Evolutionary conservation across 2,888 invertebrate genomes (phyloP), one percentile per base, ranked within the genome.

Genomic region (Epinotia nisella): DNA sequence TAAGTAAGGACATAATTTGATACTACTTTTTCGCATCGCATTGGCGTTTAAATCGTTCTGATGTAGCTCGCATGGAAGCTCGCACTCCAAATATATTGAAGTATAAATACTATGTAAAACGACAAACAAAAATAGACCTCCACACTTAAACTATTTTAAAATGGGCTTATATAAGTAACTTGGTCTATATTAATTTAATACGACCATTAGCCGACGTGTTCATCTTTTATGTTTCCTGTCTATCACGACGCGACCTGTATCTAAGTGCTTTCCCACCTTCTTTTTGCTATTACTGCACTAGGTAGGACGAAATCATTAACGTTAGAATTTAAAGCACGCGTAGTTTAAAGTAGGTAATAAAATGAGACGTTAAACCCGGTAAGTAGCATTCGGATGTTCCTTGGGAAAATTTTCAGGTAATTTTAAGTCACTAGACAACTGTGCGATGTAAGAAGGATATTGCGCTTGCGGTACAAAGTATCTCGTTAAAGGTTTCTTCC

Each of bases 1-100:
- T 99, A 94, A 95, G 97, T 92, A 77, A 29, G 29, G 29, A 29
- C 29, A 7, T 7, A 7, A 29, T 29, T 24, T 29, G 7, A 29
- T 29, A 7, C 5, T 29, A 7, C 35, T 7, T 35, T 29, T 29
- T 29, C 29, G 29, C 29, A 29, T 29, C 9, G 9, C 9, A 35
- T 35, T 35, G 35, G 35, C 35, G 9, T 35, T 35, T 35, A 35
- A 35, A 35, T 7, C 9, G 35, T 9, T 35, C 35, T 7, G 9
- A 35, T 35, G 35, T 35, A 35, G 7, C 29, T 4, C 29, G 29
- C 29, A 29, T 29, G 29, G 29, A 29, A 5, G 35, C 35, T 35
- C 35, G 35, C 35, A 35, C 35, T 9, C 35, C 35, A 35, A 35
- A 35, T 1, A 35, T 9, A 35, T 35, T 35, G 35, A 35, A 35